Base-by-base conservation (phyloP, 2,888 invertebrate genomes). In the Acleris cristana region DNA sequence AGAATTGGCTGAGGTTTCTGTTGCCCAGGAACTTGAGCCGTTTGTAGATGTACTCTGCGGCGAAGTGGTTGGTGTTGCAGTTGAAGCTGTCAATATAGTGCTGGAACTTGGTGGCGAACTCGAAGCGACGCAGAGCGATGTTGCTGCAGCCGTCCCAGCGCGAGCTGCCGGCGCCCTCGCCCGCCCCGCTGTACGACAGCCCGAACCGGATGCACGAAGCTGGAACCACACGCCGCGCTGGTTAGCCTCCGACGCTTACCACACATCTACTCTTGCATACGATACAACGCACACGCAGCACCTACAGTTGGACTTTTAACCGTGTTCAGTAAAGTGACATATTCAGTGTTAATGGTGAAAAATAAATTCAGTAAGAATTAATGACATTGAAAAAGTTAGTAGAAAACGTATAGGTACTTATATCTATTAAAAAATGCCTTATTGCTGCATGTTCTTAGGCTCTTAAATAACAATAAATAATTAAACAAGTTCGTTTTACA, bases 51-150 rank as follows among this genome's bases (percentile, higher is more conserved):
- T 99, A 98, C 89, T 98, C 97, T 0, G 96, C 96, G 66, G 98
- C 97, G 96, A 99, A 99, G 63, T 95, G 94, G 88, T 99, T 99
- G 0, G 99, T 99, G 86, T 99, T 99, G 69, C 96, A 96, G 87
- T 99, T 99, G 88, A 99, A 99, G 51, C 98, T 97, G 69, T 95
- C 94, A 54, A 99, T 97, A 82, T 98, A 96, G 78, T 98, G 96
- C 69, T 96, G 95, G 91, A 98, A 97, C 72, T 96, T 96, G 14
- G 95, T 96, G 3, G 97, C 96, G 48, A 95, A 95, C 88, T 99
- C 99, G 80, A 97, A 97, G 1, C 96, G 91, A 34, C 91, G 81
- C n/a, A 99, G 88, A 79, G 97, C 95, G 0, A 99, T 96, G 85
- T 99, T 99, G 70, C 96, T 96, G 81, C 98, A 97, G 1, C 97